Conservation (phyloP, 2,797 vertebrate genomes). For the Mormyrops boulengeri region DNA sequence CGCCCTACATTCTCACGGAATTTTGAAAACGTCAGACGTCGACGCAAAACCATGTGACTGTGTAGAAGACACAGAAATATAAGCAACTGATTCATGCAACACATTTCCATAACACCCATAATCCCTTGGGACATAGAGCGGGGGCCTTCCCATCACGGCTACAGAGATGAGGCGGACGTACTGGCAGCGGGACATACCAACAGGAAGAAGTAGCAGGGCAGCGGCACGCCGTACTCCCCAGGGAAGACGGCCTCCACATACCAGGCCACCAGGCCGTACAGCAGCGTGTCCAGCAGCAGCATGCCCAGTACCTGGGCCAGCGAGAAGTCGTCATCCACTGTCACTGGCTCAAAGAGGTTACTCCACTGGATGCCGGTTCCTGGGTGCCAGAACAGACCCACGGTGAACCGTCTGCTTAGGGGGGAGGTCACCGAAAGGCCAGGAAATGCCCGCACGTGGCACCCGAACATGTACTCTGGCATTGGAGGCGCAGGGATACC, state of each 20-base stretch:
- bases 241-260: conserved; percentile 91
- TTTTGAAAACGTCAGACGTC: background rate
- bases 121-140: background rate
- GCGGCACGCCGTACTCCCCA: conserved; percentile 87
- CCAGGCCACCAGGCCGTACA: conserved; percentile 85
- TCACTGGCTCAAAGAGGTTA: conserved; percentile 81
- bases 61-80: background rate
- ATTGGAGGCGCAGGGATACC: background rate
- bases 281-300: conserved; percentile 76
- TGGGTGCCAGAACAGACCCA: conserved; percentile 38
- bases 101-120: background rate
- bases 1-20: background rate
- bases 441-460: background rate
- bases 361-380: conserved; percentile 87
- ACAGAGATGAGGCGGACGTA: background rate
- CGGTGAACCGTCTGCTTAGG: background rate
- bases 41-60: background rate
- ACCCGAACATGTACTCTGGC: background rate
- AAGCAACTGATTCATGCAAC: background rate
- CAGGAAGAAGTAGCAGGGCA: conserved; percentile 88
- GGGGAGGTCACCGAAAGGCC: background rate
- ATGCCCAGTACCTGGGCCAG: conserved; percentile 83
- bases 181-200: conserved; percentile 58
- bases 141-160: background rate
- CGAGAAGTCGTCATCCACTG: conserved; percentile 88